Evolutionary conservation across 2,888 invertebrate species (phyloP), one percentile per base, ranked within the genome.

Genomic region (Pseudoips prasinana): DNA sequence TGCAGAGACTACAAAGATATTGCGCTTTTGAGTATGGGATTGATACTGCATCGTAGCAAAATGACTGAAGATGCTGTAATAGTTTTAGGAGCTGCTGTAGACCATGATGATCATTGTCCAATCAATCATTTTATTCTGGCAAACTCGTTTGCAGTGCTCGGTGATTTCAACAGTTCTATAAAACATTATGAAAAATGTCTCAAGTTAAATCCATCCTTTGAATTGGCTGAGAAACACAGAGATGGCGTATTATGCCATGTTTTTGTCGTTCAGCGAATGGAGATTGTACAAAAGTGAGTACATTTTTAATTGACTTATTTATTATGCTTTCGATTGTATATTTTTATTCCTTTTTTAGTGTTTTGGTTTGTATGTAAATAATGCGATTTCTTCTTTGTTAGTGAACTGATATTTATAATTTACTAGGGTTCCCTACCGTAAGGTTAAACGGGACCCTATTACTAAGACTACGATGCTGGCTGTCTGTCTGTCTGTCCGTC

Each of bases 151-250:
- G 93, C 94, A 1, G 90, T 93, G 7, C 54, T 91, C 14, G 92
- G 92, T 0, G 93, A 94, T 43, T 94, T 92, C 63, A 94, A 95
- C 56, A 92, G 89, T 57, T 94, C 95, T 0, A 75, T 94, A 36
- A 71, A 61, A 37, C 80, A 85, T 52, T 74, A 68, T 68, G 92
- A 94, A 54, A 91, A 91, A 56, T 92, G 92, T 32, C 66, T 94
- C 26, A 91, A 91, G 60, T 67, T 94, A 25, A 89, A 92, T 52
- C 92, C 93, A 0, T 80, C 83, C 27, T 91, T 92, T 73, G 90
- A 91, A 45, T 82, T 91, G 24, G 93, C 92, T 0, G 73, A 79
- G 8, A 91, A 90, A 46, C 90, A 92, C 39, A 92, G 90, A 63
- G 89, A 92, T 72, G 93, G 92, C 1, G 91, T 93, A 8, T 61